These are phyloP conservation scores for Ophthalmolycus amberensis DNA, from an alignment of 2,113 vertebrate genomes.

Conservation along the genomic window DNA sequence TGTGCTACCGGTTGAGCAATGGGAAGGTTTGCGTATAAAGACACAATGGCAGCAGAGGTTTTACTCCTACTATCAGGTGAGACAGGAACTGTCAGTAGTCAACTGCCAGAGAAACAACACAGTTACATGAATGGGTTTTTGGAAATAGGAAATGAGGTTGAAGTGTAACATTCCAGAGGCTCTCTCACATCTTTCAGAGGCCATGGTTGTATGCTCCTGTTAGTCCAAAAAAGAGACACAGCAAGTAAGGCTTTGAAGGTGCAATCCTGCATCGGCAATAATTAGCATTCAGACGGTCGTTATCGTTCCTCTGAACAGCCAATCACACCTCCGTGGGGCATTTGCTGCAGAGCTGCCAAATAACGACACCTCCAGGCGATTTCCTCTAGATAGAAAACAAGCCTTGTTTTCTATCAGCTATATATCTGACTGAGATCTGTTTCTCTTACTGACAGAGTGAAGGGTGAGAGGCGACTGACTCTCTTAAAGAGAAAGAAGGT, in stretches of 20 bases:
- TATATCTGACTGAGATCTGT: no score
- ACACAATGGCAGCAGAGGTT: no score
- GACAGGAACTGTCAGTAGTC: slow-evolving; percentile 1
- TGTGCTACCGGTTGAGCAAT: no score
- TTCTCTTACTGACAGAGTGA: no score
- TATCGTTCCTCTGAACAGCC: slow-evolving; percentile 24
- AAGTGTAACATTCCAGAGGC: neutral
- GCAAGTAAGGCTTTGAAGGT: neutral
- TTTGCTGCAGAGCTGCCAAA: slow-evolving; percentile 37
- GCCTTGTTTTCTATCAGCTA: no score
- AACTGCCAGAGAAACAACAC: slow-evolving; percentile 6
- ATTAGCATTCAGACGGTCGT: slow-evolving; percentile 10
- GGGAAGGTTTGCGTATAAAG: no score
- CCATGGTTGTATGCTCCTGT: neutral
- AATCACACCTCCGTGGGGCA: slow-evolving; percentile 15
- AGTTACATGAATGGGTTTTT: neutral
- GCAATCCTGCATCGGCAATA: slow-evolving; percentile 4
- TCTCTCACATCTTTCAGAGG: neutral
- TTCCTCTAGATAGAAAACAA: slow-evolving; percentile 25
- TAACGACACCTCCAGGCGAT: slow-evolving; percentile 18
- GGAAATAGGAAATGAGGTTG: slow-evolving; percentile 25
- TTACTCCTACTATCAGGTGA: neutral
- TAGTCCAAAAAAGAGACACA: neutral
- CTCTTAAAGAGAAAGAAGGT: neutral
- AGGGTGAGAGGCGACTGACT: neutral